Conservation (phyloP, 2,888 invertebrate species). For the Thymelicus lineola region DNA sequence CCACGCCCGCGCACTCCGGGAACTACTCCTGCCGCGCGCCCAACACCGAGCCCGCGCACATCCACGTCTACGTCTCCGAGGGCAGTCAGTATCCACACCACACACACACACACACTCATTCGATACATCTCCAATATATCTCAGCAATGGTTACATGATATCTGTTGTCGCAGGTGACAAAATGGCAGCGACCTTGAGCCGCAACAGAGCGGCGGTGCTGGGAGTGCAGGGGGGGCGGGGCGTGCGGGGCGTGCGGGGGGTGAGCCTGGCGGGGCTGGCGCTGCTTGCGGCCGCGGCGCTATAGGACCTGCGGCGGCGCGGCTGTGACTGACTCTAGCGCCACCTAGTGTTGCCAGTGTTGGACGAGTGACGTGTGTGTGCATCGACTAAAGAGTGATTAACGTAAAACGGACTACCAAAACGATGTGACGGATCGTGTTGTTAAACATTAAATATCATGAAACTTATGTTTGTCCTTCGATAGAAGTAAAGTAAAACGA, state of each 20-base stretch:
- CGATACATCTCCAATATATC: no score
- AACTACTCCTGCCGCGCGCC: conserved; percentile 96
- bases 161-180: conserved; percentile 83
- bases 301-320: conserved; percentile 32
- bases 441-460: conserved; percentile 15
- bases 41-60: conserved; percentile 95
- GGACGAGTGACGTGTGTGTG: not conserved
- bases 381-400: not conserved
- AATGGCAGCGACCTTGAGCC: conserved; percentile 94
- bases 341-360: not conserved
- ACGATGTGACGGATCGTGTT: not conserved
- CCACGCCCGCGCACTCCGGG: conserved; percentile 90
- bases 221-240: conserved; percentile 34
- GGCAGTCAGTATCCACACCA: conserved; percentile 83
- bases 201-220: conserved; percentile 77
- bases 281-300: conserved; percentile 28
- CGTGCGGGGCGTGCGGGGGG: conserved; percentile 29
- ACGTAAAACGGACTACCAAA: not conserved
- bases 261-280: conserved; percentile 24
- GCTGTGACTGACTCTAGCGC: conserved; percentile 4
- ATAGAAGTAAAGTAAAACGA: conserved; percentile 7
- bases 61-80: conserved; percentile 95
- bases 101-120: no score
- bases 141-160: no score
- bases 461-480: not conserved